A percentile compares a stretch with the other conserved stretches of the same genome.
Conservation (phyloP, 2,797 vertebrate species). For the Peromyscus attwateri region DNA sequence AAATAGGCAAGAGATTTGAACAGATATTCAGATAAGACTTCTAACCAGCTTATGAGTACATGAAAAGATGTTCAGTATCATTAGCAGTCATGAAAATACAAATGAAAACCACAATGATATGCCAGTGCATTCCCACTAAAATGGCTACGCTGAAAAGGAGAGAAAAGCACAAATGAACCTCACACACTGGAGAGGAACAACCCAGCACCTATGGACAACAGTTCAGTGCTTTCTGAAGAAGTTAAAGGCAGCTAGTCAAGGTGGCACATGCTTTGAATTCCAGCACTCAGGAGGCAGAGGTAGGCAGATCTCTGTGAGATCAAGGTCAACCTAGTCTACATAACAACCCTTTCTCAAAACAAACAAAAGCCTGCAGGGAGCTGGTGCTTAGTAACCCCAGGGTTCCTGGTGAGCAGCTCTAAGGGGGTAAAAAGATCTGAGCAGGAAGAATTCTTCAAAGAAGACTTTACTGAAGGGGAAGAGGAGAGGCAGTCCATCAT, state of each 20-base stretch:
- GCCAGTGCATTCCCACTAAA: neutral
- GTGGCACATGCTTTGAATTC: neutral
- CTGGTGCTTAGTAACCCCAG: neutral
- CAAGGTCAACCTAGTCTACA: neutral
- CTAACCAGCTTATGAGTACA: neutral
- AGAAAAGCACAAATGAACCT: neutral
- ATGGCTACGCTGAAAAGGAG: neutral
- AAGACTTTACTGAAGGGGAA: neutral
- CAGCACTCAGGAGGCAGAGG: neutral
- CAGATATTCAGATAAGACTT: neutral
- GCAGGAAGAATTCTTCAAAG: neutral
- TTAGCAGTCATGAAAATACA: conserved; percentile 10
- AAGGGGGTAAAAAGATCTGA: neutral
- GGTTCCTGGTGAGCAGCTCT: neutral
- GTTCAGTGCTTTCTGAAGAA: conserved; percentile 21
- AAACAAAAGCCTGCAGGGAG: neutral
- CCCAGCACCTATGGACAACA: neutral
- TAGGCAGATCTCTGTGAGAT: neutral
- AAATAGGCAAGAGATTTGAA: neutral
- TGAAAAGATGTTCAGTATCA: neutral
- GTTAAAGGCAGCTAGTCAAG: neutral
- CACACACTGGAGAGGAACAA: neutral
- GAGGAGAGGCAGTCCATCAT: neutral
- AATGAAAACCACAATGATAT: neutral
- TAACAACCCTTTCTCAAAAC: neutral